Evolutionary conservation across 1,140 invertebrate species (phyloP), one percentile per base, ranked within the genome.

Genomic region (Cheumatopsyche charites): DNA sequence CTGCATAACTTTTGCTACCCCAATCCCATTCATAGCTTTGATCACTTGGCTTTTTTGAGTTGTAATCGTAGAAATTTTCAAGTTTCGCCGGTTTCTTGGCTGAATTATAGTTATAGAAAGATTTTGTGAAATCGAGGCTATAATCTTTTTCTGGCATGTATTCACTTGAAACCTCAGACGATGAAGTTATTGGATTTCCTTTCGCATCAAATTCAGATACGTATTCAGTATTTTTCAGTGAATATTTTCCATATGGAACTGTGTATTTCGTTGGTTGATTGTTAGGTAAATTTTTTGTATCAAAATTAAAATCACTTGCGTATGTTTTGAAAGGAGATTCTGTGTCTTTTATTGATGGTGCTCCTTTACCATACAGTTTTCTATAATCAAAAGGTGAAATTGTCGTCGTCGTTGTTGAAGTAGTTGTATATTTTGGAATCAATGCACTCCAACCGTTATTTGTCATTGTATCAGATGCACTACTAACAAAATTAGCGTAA

Each of bases 161-260:
- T 15, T 67, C 21, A n/a, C 7, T 26, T 1, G 29, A 7, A 52
- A 6, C 19, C 9, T 15, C 19, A 49, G 58, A 43, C 2, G 62
- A 13, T 45, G 61, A 45, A 45, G 67, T 6, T 7, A 70, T 58
- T 0, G 72, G 72, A 70, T 73, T 73, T 13, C 68, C 72, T 67
- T 70, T 70, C 7, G 36, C 1, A 55, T 73, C 72, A 52, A 73
- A 73, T 58, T 70, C 72, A 0, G 72, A 73, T 2, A 73, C 62
- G 19, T 66, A 73, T 19, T 70, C 72, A 1, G 15, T 43, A 47
- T 70, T 73, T 41, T 73, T 73, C 3, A 65, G 21, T 1, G 71
- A 23, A 5, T 41, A 26, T 23, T 66, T 55, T 17, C 72, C 72
- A 43, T 15, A 58, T 36, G 72, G 63, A 5, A 61, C 43, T 1